Conservation (phyloP, 2,113 vertebrate species). For the Datnioides undecimradiatus region DNA sequence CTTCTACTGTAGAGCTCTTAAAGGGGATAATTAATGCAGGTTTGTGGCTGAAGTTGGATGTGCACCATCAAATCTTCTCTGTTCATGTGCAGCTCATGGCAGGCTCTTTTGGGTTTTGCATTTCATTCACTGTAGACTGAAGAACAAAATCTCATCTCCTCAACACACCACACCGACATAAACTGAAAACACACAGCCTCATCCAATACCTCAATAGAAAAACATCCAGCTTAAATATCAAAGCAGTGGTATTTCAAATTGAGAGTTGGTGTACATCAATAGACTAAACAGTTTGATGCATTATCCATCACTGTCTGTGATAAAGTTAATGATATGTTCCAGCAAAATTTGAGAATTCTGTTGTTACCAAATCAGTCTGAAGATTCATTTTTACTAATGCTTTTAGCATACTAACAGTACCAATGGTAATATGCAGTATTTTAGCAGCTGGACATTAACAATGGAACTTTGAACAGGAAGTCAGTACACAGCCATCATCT, state of each 20-base stretch:
- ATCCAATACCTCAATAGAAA: conserved; percentile 22
- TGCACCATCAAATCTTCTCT: neutral
- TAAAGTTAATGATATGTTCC: neutral
- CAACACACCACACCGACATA: conserved; percentile 20
- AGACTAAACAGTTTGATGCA: neutral
- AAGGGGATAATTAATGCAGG: neutral
- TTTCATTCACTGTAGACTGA: neutral
- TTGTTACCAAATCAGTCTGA: too few relatives aligned
- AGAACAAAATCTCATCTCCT: conserved; percentile 19
- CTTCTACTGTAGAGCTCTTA: neutral
- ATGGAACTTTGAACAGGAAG: conserved; percentile 62
- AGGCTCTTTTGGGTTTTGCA: conserved; percentile 43
- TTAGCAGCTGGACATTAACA: conserved; percentile 51
- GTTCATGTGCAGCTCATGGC: neutral
- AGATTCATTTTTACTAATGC: too few relatives aligned
- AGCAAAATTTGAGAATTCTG: neutral
- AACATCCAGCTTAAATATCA: conserved; percentile 17
- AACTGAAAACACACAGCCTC: conserved; percentile 24
- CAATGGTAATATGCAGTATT: too few relatives aligned
- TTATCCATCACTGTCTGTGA: neutral
- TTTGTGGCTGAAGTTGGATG: conserved; percentile 24
- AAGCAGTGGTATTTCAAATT: neutral
- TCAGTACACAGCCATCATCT: conserved; percentile 25
- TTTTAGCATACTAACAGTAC: neutral
- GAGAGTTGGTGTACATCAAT: neutral